These are phyloP conservation scores for Trichonephila clavipes DNA, from an alignment of 1,140 invertebrate species.

Conservation along the genomic window DNA sequence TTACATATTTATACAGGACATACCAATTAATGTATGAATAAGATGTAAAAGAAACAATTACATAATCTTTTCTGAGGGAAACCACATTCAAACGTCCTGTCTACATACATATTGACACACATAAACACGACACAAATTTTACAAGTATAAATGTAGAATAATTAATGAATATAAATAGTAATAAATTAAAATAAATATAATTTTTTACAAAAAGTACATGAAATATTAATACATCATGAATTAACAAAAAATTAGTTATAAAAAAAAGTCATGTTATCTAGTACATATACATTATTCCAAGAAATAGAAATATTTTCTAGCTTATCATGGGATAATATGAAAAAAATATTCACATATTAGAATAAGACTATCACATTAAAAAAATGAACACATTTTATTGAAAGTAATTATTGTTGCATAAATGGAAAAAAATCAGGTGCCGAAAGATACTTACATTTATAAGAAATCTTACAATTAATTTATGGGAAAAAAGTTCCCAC, in stretches of 20 bases:
- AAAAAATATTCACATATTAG: background rate
- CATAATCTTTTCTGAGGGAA: too few relatives aligned
- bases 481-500: background rate
- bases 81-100: too few relatives aligned
- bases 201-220: constrained; percentile 24
- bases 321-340: background rate
- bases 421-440: background rate
- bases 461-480: background rate
- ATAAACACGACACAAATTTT: background rate
- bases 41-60: too few relatives aligned
- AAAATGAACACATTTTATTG: background rate
- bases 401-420: background rate
- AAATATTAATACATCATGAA: constrained; percentile 26
- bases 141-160: background rate
- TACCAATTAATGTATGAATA: background rate
- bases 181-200: constrained; percentile 30
- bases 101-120: background rate
- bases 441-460: background rate
- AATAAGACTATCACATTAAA: background rate
- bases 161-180: constrained; percentile 9
- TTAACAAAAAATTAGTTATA: constrained; percentile 14
- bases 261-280: background rate
- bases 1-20: background rate
- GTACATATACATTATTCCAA: background rate
- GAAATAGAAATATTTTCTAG: background rate